A percentile compares a stretch with the other conserved stretches of the same genome.
Conservation (phyloP, 2,888 invertebrate species). For the Trichacis sp. region DNA sequence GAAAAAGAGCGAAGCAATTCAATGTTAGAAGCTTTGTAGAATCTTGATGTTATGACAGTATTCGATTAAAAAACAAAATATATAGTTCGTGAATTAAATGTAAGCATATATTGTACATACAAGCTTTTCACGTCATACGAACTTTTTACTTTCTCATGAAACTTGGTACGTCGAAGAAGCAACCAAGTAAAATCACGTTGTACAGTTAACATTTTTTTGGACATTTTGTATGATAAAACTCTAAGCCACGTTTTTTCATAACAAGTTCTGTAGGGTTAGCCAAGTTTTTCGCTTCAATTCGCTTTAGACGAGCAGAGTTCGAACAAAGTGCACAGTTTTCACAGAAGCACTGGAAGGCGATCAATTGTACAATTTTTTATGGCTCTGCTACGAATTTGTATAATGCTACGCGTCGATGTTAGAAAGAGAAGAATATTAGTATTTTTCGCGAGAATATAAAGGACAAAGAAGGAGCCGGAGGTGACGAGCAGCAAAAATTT, state of each 20-base stretch:
- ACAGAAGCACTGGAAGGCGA: background rate
- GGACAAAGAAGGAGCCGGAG: background rate
- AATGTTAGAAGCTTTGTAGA: background rate
- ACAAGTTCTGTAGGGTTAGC: background rate
- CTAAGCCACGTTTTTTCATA: background rate
- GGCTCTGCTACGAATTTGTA: background rate
- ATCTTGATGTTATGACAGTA: conserved; percentile 1
- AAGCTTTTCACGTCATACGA: background rate
- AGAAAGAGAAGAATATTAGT: background rate
- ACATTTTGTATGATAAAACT: conserved; percentile 2
- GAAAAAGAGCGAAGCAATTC: too few species aligned
- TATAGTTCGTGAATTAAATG: background rate
- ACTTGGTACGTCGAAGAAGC: background rate
- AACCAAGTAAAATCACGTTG: background rate
- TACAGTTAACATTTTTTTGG: background rate
- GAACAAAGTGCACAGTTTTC: background rate
- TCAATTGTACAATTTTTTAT: conserved; percentile 26
- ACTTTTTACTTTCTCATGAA: background rate
- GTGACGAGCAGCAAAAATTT: background rate
- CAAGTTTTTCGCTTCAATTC: conserved; percentile 7
- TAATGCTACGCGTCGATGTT: background rate
- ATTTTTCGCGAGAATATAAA: background rate
- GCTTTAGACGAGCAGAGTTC: conserved; percentile 12
- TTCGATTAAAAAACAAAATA: background rate
- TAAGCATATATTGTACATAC: background rate